Evolutionary conservation across 2,113 vertebrate genomes (phyloP), one percentile per base, ranked within the genome.

Genomic region (Protobothrops mucrosquamatus): DNA sequence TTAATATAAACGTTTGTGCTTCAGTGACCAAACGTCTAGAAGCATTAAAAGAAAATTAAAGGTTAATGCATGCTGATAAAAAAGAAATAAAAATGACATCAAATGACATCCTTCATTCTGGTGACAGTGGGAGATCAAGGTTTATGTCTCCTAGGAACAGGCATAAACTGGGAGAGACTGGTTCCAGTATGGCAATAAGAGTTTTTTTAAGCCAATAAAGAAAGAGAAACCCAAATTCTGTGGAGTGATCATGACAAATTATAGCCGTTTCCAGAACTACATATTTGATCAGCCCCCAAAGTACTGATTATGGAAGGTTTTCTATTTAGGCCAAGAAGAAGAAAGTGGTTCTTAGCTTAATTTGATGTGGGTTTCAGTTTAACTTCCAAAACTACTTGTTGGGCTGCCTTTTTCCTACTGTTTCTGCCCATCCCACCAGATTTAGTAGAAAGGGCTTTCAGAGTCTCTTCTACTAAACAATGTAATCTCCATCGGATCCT

Each of bases 31-130:
- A 87, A 92, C 89, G 59, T 74, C 87, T 87, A 91, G 15, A 24
- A 93, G 64, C 52, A 92, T 64, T 94, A 87, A 92, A 90, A 91
- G 89, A 90, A 94, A 74, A 91, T 48, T 89, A 61, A 87, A 95
- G 26, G 81, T 43, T 88, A 95, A 96, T 94, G 57, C 55, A 74
- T 34, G 89, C 22, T 92, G 92, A 91, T 86, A 94, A 85, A 81
- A 81, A 81, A 81, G 74, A 81, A 81, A 81, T 81, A 81, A 81
- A 81, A 6, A 54, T 89, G 56, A 59, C 46, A 92, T 81, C 4
- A 91, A 59, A 91, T 51, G 69, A 46, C 69, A 11, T 3, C 26
- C 85, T 26, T 3, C 52, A 61, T 74, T 86, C 89, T 88, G 14
- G 1, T 81, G 88, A n/a, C 89, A 61, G 24, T 20, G 92, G 92